Percentiles rank a stretch among this genome's conserved stretches.
These are phyloP conservation scores for Galaxias olidus DNA, from an alignment of 2,797 vertebrate species.

Conservation along the genomic window DNA sequence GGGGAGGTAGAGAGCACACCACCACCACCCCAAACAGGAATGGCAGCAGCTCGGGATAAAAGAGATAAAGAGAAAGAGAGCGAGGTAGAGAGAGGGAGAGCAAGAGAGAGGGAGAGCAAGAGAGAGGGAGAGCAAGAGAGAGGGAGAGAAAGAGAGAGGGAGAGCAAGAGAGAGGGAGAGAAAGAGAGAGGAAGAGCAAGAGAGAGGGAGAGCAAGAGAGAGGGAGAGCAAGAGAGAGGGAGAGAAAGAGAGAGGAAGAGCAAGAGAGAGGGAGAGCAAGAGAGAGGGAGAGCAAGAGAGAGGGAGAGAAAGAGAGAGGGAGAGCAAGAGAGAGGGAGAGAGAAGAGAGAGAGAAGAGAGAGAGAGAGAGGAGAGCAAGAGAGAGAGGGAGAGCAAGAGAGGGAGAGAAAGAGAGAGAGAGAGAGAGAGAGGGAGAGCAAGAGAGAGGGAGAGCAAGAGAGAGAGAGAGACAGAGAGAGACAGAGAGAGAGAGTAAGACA, in stretches of 20 bases:
- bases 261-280: neutral
- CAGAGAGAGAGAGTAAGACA: neutral
- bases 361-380: neutral
- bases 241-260: neutral
- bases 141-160: neutral
- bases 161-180: slow-evolving; percentile 1
- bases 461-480: neutral
- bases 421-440: neutral
- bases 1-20: neutral
- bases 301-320: neutral
- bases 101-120: neutral
- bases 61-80: neutral
- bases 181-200: no score
- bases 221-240: neutral
- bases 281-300: neutral
- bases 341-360: neutral
- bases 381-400: neutral
- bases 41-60: slow-evolving; percentile 31
- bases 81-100: no score
- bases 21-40: no score
- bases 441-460: neutral
- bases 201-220: no score
- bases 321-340: no score
- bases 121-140: no score
- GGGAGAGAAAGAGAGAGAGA: neutral